Base-by-base conservation (phyloP, 2,113 vertebrate species). In the Pantherophis guttatus region DNA sequence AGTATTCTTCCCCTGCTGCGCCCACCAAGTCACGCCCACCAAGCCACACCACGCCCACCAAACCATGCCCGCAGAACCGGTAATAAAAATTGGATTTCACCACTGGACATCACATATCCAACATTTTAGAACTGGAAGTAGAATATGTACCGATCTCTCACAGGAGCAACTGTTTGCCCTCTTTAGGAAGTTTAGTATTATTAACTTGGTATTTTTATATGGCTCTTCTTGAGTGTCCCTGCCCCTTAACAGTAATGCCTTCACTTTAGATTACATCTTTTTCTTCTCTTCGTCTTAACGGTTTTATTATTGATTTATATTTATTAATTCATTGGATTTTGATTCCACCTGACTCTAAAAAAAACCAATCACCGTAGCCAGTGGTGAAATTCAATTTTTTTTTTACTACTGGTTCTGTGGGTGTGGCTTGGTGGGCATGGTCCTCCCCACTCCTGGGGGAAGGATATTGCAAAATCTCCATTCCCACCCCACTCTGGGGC, bases 81-180 rank as follows among this genome's bases (percentile, higher is more conserved):
- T 48, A 48, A 4, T 48, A 48, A 48, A 48, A 48, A 48, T 0
- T 48, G 44, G 0, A 48, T 48, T 48, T 48, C 44, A 48, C 44
- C 44, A 48, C 44, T 48, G 44, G 93, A 50, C 48, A 50, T 50
- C 48, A 95, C 92, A 90, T 87, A 93, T 85, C 29, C 48, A 86
- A 92, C 48, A 92, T 33, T 92, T 93, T 92, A 65, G 29, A 92
- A 8, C 26, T 91, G 57, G 59, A 57, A 55, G 53, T 93, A 94
- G 88, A 89, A 91, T 89, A 39, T 90, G 86, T 7, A 13, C 5
- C 54, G 23, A 44, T 92, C 33, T 94, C 86, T 89, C 55, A 93
- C 12, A 33, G 54, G 87, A 88, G 75, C 1, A 95, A n/a, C 3
- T 13, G 15, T 89, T 93, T 94, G 15, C 92, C 88, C 44, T 93